Base-by-base conservation (phyloP, 2,888 invertebrate species). In the Ptilodon capucinus region DNA sequence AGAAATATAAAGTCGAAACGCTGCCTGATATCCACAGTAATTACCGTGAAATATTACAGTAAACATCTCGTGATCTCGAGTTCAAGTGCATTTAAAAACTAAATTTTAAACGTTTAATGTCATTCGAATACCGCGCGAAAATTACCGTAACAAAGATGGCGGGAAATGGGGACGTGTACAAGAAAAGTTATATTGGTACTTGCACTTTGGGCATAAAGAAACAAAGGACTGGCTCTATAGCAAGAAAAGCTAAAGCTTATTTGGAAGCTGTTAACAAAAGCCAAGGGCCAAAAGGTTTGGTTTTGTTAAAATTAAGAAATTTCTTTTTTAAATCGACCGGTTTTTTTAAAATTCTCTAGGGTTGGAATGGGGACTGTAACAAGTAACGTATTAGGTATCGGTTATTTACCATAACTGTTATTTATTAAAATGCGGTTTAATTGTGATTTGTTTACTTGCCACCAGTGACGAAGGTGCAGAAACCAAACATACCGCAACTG, bases 401-500 rank as follows among this genome's bases (percentile, higher is more conserved):
- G 30, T n/a, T 11, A 30, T n/a, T 13, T 30, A n/a, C 30, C n/a
- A 4, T 30, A 30, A 11, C 30, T 2, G 30, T n/a, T 30, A 30
- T 30, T 30, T 23, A n/a, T n/a, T n/a, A n/a, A n/a, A n/a, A n/a
- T n/a, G n/a, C n/a, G n/a, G n/a, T n/a, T n/a, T n/a, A n/a, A n/a
- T n/a, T 7, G 7, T 23, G 8, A 23, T 7, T 23, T n/a, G 11
- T 28, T 1, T 25, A 41, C 48, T 54, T 69, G 51, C 53, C 52
- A 60, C 13, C 65, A 88, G 89, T 88, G 86, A 71, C 76, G 18
- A 76, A 74, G 39, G 71, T 69, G 19, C 73, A 81, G 47, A 79
- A 70, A 46, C 71, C 79, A 14, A 68, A 60, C 42, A 52, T 93
- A 54, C 92, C 92, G 44, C 92, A 92, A 60, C 81, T 96, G 81